Evolutionary conservation across 1,140 invertebrate species (phyloP).

Genomic region (Riptortus pedestris): DNA sequence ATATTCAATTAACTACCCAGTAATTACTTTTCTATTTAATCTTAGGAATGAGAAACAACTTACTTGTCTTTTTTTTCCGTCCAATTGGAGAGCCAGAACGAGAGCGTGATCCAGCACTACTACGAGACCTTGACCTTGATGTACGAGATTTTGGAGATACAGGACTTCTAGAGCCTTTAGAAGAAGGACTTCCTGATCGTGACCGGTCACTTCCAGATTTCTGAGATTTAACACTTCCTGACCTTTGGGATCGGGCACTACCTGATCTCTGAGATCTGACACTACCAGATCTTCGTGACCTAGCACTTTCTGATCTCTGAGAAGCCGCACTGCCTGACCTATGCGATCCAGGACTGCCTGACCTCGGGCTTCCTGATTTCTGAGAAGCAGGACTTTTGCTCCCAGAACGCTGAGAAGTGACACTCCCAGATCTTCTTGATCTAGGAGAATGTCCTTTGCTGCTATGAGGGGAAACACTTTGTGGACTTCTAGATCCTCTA

Average conservation of each 20-base stretch:
- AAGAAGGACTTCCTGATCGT: conserved; percentile 19
- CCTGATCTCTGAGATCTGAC: conserved; percentile 12
- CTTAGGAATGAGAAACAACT: too few species aligned
- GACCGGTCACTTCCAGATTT: conserved; percentile 25
- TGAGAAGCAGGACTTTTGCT: conserved; percentile 21
- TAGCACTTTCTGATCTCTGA: conserved; percentile 11
- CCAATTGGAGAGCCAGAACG: conserved; percentile 27
- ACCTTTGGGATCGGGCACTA: conserved; percentile 9
- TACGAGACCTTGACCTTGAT: conserved; percentile 29
- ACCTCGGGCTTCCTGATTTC: too few species aligned
- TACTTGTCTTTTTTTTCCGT: neutral
- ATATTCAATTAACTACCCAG: too few species aligned
- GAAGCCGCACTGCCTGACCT: conserved; percentile 28
- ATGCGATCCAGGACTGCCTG: conserved; percentile 34
- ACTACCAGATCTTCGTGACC: conserved; percentile 5
- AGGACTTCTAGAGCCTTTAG: conserved; percentile 24
- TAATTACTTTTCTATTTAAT: too few species aligned
- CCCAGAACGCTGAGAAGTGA: neutral
- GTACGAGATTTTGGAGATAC: neutral
- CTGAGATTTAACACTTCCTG: conserved; percentile 12
- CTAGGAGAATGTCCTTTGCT: neutral
- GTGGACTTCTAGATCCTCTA: neutral
- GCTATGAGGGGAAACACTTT: neutral
- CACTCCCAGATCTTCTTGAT: too few species aligned
- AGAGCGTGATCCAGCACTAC: conserved; percentile 25